A percentile compares a stretch with the other conserved stretches of the same genome.
These are phyloP conservation scores for Phocides pigmalion DNA, from an alignment of 1,140 invertebrate species.

Conservation along the genomic window DNA sequence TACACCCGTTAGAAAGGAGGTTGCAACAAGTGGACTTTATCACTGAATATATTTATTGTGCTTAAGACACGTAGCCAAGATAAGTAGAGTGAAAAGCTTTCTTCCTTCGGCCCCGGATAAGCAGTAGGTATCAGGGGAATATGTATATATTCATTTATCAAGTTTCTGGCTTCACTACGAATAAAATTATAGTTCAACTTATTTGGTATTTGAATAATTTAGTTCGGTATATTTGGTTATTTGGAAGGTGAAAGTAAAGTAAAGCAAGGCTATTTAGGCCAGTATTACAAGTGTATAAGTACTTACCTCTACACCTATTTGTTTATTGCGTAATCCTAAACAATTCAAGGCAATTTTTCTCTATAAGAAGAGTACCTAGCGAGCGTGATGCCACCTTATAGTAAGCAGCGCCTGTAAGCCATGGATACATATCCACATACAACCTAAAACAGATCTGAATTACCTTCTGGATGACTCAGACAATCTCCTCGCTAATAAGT, in stretches of 20 bases:
- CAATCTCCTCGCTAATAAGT: too few relatives aligned
- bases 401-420: too few relatives aligned
- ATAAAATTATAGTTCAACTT: too few relatives aligned
- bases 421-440: too few relatives aligned
- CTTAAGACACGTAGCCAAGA: constrained; percentile 18
- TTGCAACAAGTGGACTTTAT: constrained; percentile 51
- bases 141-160: neutral
- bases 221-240: neutral
- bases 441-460: too few relatives aligned
- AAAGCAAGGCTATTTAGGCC: neutral
- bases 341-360: too few relatives aligned
- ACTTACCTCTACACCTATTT: neutral
- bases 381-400: too few relatives aligned
- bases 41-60: constrained; percentile 25
- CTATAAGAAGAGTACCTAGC: too few relatives aligned
- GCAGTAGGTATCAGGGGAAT: neutral
- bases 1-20: constrained; percentile 36
- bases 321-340: neutral
- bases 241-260: neutral
- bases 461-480: too few relatives aligned
- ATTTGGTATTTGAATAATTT: neutral
- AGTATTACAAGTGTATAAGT: neutral
- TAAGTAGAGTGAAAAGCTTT: constrained; percentile 27
- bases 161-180: neutral
- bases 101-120: neutral